These are phyloP conservation scores for Eupristina koningsbergeri DNA, from an alignment of 1,140 invertebrate genomes.

Conservation along the genomic window DNA sequence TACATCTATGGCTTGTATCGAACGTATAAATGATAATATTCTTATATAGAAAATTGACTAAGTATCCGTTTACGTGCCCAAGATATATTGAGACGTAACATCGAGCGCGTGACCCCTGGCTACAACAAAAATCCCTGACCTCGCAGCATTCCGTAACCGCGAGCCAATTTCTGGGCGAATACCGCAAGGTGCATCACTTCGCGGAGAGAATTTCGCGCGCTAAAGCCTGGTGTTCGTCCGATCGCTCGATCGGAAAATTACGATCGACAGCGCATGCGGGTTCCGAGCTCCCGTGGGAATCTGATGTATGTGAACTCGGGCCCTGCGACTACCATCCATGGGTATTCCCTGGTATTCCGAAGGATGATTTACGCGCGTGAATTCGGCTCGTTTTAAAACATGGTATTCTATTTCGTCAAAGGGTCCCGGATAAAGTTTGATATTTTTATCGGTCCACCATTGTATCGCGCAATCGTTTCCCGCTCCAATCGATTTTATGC, in stretches of 20 bases:
- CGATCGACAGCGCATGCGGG: neutral
- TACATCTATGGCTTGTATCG: no score
- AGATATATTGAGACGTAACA: neutral
- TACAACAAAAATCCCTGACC: neutral
- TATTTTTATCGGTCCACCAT: neutral
- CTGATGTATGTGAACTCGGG: neutral
- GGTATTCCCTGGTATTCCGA: neutral
- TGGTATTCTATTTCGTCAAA: neutral
- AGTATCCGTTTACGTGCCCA: no score
- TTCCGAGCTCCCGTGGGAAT: conserved; percentile 27
- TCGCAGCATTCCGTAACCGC: neutral
- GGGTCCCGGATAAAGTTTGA: neutral
- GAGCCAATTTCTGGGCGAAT: neutral
- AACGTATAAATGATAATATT: no score
- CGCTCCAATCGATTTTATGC: neutral
- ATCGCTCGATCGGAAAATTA: conserved; percentile 33
- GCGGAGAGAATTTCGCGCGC: neutral
- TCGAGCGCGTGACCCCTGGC: neutral
- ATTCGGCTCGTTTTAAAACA: neutral
- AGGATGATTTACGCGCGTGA: neutral
- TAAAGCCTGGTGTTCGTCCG: no score
- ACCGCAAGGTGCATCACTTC: conserved; percentile 41
- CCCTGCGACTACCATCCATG: neutral
- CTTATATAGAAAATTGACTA: no score
- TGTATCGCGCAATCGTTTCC: neutral